A percentile compares a stretch with the other conserved stretches of the same genome.
phyloP scores from a whole-genome alignment of 1,140 invertebrate genomes.

The Aphelenchoides avenae region DNA sequence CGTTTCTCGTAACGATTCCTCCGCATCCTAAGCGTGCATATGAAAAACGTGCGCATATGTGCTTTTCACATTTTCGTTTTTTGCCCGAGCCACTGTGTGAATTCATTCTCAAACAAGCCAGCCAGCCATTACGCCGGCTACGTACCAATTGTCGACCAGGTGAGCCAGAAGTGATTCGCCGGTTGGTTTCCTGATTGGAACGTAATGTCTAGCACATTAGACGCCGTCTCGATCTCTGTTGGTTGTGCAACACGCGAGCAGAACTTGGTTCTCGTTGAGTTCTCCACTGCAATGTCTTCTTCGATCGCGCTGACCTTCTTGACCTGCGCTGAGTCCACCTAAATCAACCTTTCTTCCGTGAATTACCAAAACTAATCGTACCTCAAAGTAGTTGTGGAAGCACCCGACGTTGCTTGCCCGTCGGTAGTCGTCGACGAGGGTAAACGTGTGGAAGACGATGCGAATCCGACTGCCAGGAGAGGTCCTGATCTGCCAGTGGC shows the following conservation, averaged over 20 bases:
- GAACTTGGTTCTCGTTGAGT: conserved; percentile 8
- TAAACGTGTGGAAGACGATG: conserved; percentile 45
- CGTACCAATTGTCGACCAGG: conserved; percentile 43
- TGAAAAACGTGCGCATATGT: too few species aligned
- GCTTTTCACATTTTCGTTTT: too few species aligned
- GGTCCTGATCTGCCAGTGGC: conserved; percentile 48
- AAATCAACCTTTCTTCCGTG: too few species aligned
- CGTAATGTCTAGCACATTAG: conserved; percentile 30
- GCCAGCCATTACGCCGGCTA: not conserved
- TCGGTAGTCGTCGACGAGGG: conserved; percentile 36
- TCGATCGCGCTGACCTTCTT: conserved; percentile 6
- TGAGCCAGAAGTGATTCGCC: conserved; percentile 56
- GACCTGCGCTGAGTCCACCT: conserved; percentile 26
- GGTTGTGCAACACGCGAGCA: conserved; percentile 32
- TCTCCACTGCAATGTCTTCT: conserved; percentile 6
- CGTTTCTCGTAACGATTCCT: conserved; percentile 35
- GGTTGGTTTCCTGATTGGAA: conserved; percentile 33
- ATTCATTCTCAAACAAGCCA: too few species aligned
- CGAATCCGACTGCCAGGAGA: conserved; percentile 42
- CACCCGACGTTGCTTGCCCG: too few species aligned
- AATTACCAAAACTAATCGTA: too few species aligned
- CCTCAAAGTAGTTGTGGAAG: too few species aligned
- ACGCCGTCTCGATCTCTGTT: conserved; percentile 22
- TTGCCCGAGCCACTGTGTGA: too few species aligned
- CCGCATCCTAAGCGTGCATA: conserved; percentile 37